These are phyloP conservation scores for Chionodraco myersi DNA, from an alignment of 2,113 vertebrate species.

Conservation along the genomic window DNA sequence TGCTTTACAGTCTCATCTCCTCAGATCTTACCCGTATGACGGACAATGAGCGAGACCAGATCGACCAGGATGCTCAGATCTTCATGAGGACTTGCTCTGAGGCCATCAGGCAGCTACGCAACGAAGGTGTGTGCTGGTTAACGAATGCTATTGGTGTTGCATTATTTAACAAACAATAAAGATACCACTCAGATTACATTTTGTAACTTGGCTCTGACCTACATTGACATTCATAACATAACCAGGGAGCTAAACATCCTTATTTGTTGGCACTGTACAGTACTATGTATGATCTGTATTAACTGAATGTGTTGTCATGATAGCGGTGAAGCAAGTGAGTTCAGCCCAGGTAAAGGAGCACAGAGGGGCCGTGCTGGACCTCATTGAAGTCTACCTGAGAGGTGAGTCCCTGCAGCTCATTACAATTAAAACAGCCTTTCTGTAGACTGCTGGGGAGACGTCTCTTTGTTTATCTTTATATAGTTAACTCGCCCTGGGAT, in stretches of 20 bases:
- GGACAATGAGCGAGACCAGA: slow-evolving; percentile 94
- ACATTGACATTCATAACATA: background rate
- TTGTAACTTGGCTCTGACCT: background rate
- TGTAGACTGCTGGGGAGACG: background rate
- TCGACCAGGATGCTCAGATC: slow-evolving; percentile 97
- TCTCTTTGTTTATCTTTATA: background rate
- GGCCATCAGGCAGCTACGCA: slow-evolving; percentile 91
- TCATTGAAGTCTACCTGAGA: slow-evolving; percentile 92
- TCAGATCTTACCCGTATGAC: slow-evolving; percentile 94
- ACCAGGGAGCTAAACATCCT: background rate
- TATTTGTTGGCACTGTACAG: background rate
- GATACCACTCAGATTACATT: background rate
- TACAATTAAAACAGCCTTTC: background rate
- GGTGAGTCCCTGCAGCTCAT: slow-evolving; percentile 77
- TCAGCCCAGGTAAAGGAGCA: slow-evolving; percentile 93
- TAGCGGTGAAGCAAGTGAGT: slow-evolving; percentile 87
- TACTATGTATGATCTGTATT: background rate
- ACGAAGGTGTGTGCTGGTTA: slow-evolving; percentile 82
- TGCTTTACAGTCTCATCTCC: slow-evolving; percentile 86
- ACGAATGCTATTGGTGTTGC: background rate
- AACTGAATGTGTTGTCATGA: slow-evolving; percentile 10
- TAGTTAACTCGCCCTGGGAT: too few species aligned
- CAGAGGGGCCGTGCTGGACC: slow-evolving; percentile 90
- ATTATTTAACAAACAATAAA: background rate
- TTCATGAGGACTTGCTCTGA: slow-evolving; percentile 96